Percentiles rank a stretch among this genome's conserved stretches.
phyloP scores from a whole-genome alignment of 2,797 vertebrate genomes.

The Chaunax sp. region DNA sequence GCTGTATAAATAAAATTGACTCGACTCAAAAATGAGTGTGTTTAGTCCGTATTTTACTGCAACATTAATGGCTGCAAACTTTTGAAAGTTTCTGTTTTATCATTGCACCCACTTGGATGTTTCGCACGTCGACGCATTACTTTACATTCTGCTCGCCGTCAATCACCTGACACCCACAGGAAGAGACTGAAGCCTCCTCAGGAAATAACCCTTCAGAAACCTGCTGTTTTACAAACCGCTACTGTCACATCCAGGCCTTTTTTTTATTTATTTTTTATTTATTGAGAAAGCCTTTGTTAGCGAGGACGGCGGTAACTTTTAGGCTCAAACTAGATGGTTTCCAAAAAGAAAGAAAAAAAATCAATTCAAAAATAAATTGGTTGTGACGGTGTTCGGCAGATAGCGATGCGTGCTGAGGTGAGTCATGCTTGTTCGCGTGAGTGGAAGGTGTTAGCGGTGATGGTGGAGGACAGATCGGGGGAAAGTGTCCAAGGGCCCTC shows the following conservation, averaged over 20 bases:
- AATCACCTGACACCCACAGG: constrained; percentile 71
- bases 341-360: no score
- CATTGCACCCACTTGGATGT: constrained; percentile 25
- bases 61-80: constrained; percentile 28
- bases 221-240: constrained; percentile 63
- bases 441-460: constrained; percentile 36
- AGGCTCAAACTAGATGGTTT: constrained; percentile 6
- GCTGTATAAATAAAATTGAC: not conserved
- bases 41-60: not conserved
- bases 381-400: constrained; percentile 1
- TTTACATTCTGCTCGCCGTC: constrained; percentile 64
- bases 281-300: constrained; percentile 57
- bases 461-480: constrained; percentile 43
- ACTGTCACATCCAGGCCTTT: constrained; percentile 62
- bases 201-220: constrained; percentile 67
- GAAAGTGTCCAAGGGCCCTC: constrained; percentile 59
- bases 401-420: constrained; percentile 23
- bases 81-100: constrained; percentile 41
- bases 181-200: constrained; percentile 63
- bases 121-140: constrained; percentile 48
- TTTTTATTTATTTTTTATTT: no score
- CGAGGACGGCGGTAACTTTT: constrained; percentile 43
- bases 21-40: constrained; percentile 10
- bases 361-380: not conserved
- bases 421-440: constrained; percentile 30